Percentiles rank a stretch among this genome's conserved stretches.
phyloP scores from a whole-genome alignment of 2,113 vertebrate species.

The Anhinga anhinga region DNA sequence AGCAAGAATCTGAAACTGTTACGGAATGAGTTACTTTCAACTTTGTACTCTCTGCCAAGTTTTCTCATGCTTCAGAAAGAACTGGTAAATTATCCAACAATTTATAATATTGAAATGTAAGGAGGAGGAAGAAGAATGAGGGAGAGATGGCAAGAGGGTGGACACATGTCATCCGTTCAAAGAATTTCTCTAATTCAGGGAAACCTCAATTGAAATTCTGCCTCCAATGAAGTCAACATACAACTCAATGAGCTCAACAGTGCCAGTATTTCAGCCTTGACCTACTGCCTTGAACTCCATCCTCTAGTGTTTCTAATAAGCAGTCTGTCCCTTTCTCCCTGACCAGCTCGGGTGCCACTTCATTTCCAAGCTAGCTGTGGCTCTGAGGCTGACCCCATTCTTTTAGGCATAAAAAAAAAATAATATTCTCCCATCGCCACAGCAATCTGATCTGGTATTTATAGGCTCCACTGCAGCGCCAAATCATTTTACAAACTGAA shows the following conservation, averaged over 20 bases:
- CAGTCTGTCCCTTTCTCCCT: not conserved
- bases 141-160: conserved; percentile 1
- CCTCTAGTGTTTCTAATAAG: not conserved
- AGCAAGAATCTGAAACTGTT: not conserved
- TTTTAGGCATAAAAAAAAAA: not conserved
- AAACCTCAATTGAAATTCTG: conserved; percentile 23
- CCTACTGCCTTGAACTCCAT: not conserved
- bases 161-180: not conserved
- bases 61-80: conserved; percentile 16
- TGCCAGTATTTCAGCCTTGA: not conserved
- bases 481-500: not conserved
- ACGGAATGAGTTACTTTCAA: not conserved
- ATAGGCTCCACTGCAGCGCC: not conserved
- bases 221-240: not conserved
- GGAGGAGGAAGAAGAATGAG: not conserved
- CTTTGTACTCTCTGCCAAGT: conserved; percentile 8
- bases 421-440: not conserved
- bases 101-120: conserved; percentile 42
- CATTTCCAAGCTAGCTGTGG: not conserved
- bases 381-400: not conserved
- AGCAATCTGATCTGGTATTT: not conserved
- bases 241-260: not conserved
- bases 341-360: not conserved
- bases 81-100: conserved; percentile 23
- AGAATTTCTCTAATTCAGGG: conserved; percentile 21